Conservation (phyloP, 2,888 invertebrate species). For the Phoenoteleia sp. region DNA sequence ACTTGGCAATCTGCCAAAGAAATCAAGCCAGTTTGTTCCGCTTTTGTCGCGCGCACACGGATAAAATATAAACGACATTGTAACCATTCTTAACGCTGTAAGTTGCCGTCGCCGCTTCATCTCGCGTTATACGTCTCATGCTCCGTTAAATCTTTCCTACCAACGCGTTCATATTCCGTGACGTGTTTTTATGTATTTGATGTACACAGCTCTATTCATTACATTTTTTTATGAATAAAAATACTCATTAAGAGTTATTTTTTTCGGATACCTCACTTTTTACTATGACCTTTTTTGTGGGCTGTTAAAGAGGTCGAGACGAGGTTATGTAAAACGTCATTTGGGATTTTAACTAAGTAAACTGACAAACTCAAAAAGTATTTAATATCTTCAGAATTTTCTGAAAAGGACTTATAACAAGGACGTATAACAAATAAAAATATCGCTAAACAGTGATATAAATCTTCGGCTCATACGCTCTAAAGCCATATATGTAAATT, state of each 20-base stretch:
- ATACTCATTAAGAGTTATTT: not conserved
- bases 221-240: not conserved
- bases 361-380: too few species aligned
- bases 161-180: constrained; percentile 17
- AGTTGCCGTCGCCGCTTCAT: constrained; percentile 4
- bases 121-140: constrained; percentile 18
- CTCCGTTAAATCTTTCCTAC: constrained; percentile 35
- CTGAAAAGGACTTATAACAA: too few species aligned
- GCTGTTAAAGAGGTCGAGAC: not conserved
- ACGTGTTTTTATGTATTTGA: not conserved
- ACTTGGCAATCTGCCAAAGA: constrained; percentile 79
- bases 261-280: not conserved
- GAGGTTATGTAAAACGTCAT: not conserved
- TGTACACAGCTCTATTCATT: not conserved
- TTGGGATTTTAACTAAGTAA: too few species aligned
- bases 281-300: not conserved
- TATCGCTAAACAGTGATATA: not conserved
- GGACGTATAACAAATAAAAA: not conserved
- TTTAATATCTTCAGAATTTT: too few species aligned
- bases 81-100: constrained; percentile 15
- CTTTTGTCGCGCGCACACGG: constrained; percentile 11
- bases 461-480: not conserved
- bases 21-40: constrained; percentile 73
- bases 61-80: constrained; percentile 38
- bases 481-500: constrained; percentile 11